A percentile compares a stretch with the other conserved stretches of the same genome.
phyloP scores from a whole-genome alignment of 2,888 invertebrate species.

The Bhutanitis thaidina region DNA sequence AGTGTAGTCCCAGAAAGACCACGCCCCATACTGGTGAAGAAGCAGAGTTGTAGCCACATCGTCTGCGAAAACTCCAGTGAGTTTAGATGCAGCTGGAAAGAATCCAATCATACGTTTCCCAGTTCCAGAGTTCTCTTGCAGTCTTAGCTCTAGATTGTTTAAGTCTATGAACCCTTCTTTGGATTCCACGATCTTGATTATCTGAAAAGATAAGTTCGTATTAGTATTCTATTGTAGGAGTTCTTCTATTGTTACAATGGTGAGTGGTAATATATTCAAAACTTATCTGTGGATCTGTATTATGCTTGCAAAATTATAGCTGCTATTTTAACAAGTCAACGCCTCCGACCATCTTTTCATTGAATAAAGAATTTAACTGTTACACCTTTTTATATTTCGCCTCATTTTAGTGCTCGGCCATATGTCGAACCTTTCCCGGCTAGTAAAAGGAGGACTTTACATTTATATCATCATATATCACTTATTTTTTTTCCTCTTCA shows the following conservation, averaged over 20 bases:
- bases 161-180: conserved; percentile 89
- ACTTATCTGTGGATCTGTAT: not conserved
- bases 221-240: conserved; percentile 23
- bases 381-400: too few relatives aligned
- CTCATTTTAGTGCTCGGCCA: too few relatives aligned
- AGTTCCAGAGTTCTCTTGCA: conserved; percentile 81
- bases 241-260: conserved; percentile 15
- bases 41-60: conserved; percentile 89
- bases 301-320: not conserved
- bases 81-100: conserved; percentile 91
- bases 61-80: conserved; percentile 93
- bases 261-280: not conserved
- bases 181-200: conserved; percentile 88
- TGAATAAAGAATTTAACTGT: too few relatives aligned
- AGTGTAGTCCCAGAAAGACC: conserved; percentile 95
- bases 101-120: conserved; percentile 89
- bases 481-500: too few relatives aligned
- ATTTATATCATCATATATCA: too few relatives aligned
- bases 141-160: conserved; percentile 85
- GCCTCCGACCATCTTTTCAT: not conserved
- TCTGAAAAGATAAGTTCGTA: conserved; percentile 67
- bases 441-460: too few relatives aligned
- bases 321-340: too few relatives aligned
- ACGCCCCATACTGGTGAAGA: conserved; percentile 89
- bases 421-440: too few relatives aligned